These are phyloP conservation scores for Crypturellus tataupa DNA, from an alignment of 2,797 vertebrate genomes.

Conservation along the genomic window DNA sequence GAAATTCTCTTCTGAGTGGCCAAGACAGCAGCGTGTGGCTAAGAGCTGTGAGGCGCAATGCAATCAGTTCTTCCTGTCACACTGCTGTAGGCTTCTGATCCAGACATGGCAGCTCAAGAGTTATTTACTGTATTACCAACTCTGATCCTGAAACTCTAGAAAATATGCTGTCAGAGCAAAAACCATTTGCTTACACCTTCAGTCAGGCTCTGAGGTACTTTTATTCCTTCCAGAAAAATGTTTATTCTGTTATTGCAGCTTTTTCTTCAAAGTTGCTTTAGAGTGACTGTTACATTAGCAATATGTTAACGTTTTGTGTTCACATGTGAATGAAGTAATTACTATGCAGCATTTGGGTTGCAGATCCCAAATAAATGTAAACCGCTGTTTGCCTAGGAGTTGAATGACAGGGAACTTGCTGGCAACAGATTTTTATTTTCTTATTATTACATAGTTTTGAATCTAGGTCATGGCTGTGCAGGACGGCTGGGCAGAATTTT, in stretches of 20 bases:
- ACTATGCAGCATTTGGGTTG: neutral
- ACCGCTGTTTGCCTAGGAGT: neutral
- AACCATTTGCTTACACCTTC: neutral
- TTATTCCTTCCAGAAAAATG: neutral
- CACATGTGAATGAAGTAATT: neutral
- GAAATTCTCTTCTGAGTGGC: neutral
- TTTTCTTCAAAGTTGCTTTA: neutral
- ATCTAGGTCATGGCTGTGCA: neutral
- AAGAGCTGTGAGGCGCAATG: neutral
- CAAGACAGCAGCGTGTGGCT: neutral
- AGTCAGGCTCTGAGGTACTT: neutral
- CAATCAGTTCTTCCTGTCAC: neutral
- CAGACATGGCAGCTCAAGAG: neutral
- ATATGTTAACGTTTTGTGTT: neutral
- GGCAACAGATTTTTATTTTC: neutral
- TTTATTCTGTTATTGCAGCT: neutral
- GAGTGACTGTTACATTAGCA: neutral
- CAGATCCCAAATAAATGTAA: neutral
- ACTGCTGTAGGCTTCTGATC: neutral
- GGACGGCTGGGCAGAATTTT: neutral
- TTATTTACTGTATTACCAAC: neutral
- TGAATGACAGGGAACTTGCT: neutral
- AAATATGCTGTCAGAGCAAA: neutral
- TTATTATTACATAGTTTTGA: neutral
- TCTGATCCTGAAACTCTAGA: neutral